These are phyloP conservation scores for Rhinogobio ventralis DNA, from an alignment of 2,797 vertebrate species.

Conservation along the genomic window DNA sequence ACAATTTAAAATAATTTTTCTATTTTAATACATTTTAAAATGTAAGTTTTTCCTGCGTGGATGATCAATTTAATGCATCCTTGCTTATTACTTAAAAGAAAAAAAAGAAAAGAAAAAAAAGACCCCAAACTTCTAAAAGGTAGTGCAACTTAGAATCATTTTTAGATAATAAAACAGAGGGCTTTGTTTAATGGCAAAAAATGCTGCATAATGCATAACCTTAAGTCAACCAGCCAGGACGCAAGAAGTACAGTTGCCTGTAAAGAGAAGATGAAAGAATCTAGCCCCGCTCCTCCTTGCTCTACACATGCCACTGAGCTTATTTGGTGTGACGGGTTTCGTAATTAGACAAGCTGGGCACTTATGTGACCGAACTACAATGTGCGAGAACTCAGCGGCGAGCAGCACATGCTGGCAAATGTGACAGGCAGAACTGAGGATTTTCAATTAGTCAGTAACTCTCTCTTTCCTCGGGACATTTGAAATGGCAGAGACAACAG, in stretches of 20 bases:
- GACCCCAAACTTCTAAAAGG: neutral
- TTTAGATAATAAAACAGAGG: neutral
- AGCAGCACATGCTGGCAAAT: constrained; percentile 40
- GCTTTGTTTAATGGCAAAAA: neutral
- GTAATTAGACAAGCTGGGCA: constrained; percentile 54
- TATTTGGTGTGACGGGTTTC: constrained; percentile 36
- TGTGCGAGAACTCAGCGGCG: constrained; percentile 13
- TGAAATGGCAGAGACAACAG: constrained; percentile 11
- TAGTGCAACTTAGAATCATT: neutral
- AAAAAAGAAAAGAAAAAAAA: neutral
- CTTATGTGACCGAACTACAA: constrained; percentile 43
- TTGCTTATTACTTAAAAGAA: neutral
- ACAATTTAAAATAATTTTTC: neutral
- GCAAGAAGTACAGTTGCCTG: neutral
- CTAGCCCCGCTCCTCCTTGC: neutral
- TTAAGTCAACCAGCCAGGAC: neutral
- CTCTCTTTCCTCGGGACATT: constrained; percentile 15
- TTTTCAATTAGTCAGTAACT: constrained; percentile 41
- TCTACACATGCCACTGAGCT: constrained; percentile 36
- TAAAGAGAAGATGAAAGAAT: constrained; percentile 9
- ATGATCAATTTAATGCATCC: neutral
- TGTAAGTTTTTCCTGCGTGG: neutral
- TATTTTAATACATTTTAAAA: neutral
- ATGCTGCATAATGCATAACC: neutral
- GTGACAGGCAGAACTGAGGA: constrained; percentile 43